These are phyloP conservation scores for Sinopyrophorus schimmeli DNA, from an alignment of 2,888 invertebrate genomes.

Conservation along the genomic window DNA sequence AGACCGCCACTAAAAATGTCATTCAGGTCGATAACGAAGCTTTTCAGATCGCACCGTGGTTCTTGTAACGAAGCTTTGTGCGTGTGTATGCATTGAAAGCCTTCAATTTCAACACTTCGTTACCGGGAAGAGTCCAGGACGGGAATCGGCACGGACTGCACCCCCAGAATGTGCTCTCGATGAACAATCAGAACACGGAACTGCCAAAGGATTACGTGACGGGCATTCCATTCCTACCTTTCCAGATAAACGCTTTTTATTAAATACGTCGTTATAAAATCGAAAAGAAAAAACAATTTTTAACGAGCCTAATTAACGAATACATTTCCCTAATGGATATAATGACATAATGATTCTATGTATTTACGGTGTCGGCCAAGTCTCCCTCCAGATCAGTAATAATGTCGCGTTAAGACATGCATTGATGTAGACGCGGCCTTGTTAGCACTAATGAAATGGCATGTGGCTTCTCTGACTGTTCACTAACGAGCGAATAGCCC, in stretches of 20 bases:
- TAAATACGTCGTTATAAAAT: constrained; percentile 31
- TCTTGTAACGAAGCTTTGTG: constrained; percentile 36
- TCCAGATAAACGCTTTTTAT: constrained; percentile 20
- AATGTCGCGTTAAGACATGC: constrained; percentile 38
- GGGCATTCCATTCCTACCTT: constrained; percentile 17
- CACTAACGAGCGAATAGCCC: constrained; percentile 52
- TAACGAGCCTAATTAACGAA: constrained; percentile 33
- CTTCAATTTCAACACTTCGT: constrained; percentile 32
- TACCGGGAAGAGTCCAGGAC: constrained; percentile 22
- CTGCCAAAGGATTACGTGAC: constrained; percentile 31
- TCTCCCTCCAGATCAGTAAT: constrained; percentile 34
- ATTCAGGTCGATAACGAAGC: constrained; percentile 51
- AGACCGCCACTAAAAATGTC: constrained; percentile 49
- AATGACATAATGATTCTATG: constrained; percentile 29
- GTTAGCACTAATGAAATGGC: constrained; percentile 54
- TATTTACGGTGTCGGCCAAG: constrained; percentile 13
- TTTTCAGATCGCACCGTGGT: constrained; percentile 43
- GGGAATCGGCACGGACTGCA: constrained; percentile 22
- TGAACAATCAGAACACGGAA: constrained; percentile 8
- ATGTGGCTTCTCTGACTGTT: constrained; percentile 46
- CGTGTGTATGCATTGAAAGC: constrained; percentile 37
- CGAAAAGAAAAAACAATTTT: constrained; percentile 22
- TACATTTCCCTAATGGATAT: constrained; percentile 32
- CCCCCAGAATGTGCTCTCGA: constrained; percentile 13
- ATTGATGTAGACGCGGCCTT: constrained; percentile 45